phyloP scores from a whole-genome alignment of 2,113 vertebrate species.

The Cyanoderma ruficeps region DNA sequence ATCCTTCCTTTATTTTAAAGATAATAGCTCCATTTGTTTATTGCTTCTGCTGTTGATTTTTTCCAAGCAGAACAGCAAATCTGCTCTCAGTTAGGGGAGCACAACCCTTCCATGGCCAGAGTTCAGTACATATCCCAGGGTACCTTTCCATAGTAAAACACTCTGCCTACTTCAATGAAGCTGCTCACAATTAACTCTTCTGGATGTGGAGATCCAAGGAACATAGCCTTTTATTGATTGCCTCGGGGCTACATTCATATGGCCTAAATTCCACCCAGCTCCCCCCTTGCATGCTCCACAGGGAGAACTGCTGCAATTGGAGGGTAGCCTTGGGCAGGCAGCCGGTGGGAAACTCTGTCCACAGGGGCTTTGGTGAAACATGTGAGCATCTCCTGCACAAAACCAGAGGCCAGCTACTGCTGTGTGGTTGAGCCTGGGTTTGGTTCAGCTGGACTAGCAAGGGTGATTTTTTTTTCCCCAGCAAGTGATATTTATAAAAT shows the following conservation, averaged over 20 bases:
- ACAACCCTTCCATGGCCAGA: not conserved
- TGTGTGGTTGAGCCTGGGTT: not conserved
- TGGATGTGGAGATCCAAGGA: slow-evolving; percentile 33
- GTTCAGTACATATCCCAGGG: not conserved
- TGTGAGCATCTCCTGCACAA: not conserved
- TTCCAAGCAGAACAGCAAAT: slow-evolving; percentile 58
- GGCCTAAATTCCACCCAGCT: not conserved
- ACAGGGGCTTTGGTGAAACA: not conserved
- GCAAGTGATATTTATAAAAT: not conserved
- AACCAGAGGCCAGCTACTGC: not conserved
- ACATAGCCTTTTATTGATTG: not conserved
- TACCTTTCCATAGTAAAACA: not conserved
- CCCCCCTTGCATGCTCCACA: not conserved
- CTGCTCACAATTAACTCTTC: slow-evolving; percentile 39
- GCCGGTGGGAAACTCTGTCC: not conserved
- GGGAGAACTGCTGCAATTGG: not conserved
- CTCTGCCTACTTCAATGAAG: not conserved
- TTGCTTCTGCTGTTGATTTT: slow-evolving; percentile 59
- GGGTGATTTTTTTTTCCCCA: not conserved
- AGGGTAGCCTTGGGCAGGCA: not conserved
- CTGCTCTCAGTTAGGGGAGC: slow-evolving; percentile 38
- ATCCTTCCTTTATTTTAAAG: slow-evolving; percentile 72
- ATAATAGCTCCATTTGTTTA: slow-evolving; percentile 60
- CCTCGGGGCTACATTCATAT: not conserved
- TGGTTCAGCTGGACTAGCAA: not conserved